A percentile compares a stretch with the other conserved stretches of the same genome.
These are phyloP conservation scores for Pseudomyrmex sp. DNA, from an alignment of 1,140 invertebrate species.

Conservation along the genomic window DNA sequence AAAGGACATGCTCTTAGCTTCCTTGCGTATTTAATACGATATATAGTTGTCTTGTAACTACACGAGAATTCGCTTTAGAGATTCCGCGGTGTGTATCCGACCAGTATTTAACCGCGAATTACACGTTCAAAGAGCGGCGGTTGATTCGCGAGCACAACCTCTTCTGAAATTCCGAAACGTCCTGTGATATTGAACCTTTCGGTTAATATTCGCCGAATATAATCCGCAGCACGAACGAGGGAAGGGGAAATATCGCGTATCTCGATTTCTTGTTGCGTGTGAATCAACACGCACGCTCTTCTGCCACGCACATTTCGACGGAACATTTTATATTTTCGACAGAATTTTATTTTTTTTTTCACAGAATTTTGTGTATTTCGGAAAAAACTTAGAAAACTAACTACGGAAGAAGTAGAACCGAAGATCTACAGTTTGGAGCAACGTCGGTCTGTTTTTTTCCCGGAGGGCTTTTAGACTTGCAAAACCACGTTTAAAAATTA, in stretches of 20 bases:
- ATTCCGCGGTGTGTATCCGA: constrained; percentile 36
- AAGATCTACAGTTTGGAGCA: constrained; percentile 18
- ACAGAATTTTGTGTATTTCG: background rate
- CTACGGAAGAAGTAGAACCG: background rate
- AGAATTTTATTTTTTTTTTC: too few species aligned
- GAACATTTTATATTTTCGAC: too few species aligned
- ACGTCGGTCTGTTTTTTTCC: constrained; percentile 11
- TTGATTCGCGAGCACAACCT: constrained; percentile 31
- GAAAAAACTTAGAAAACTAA: constrained; percentile 1
- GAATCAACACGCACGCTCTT: background rate
- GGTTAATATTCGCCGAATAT: constrained; percentile 37
- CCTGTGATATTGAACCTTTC: constrained; percentile 35
- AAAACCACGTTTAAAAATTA: constrained; percentile 40
- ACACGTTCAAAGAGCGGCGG: constrained; percentile 51
- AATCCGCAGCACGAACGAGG: background rate
- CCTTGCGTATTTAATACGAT: background rate
- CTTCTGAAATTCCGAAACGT: constrained; percentile 51
- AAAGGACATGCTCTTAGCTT: background rate
- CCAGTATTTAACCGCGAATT: constrained; percentile 49
- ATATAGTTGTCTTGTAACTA: constrained; percentile 34
- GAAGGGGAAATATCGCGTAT: constrained; percentile 15
- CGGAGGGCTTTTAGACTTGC: constrained; percentile 2
- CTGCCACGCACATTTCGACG: background rate
- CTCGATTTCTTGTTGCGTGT: constrained; percentile 19
- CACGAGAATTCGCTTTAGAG: constrained; percentile 35